Evolutionary conservation across 2,113 vertebrate genomes (phyloP).

Genomic region (Natator depressus): DNA sequence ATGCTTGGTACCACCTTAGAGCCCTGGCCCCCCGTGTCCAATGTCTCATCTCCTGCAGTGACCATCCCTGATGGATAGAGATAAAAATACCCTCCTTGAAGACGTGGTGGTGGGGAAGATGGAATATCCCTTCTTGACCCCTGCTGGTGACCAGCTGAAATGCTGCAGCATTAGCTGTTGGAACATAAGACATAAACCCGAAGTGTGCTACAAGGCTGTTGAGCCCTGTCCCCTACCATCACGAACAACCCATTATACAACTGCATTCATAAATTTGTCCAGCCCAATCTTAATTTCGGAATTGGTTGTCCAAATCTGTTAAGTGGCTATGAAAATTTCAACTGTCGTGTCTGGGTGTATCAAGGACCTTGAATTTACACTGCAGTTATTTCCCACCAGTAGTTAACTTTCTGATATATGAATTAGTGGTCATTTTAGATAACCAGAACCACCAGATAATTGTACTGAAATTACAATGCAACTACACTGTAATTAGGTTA

Average conservation of each 20-base stretch:
- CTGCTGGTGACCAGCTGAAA: not conserved
- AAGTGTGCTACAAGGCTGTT: not conserved
- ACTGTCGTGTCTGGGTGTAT: not conserved
- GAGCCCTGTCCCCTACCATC: not conserved
- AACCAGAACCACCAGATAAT: not conserved
- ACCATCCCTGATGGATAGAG: not conserved
- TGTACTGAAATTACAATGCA: not conserved
- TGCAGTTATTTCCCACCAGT: not conserved
- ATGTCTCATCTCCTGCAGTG: not conserved
- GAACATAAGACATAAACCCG: not conserved
- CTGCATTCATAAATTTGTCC: not conserved
- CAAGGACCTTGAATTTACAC: not conserved
- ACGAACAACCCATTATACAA: not conserved
- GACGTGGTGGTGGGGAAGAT: not conserved
- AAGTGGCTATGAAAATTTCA: not conserved
- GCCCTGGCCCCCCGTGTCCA: not conserved
- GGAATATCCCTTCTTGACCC: not conserved
- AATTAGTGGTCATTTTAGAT: not conserved
- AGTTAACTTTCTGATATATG: not conserved
- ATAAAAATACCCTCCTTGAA: not conserved
- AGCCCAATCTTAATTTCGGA: not conserved
- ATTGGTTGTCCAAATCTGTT: not conserved
- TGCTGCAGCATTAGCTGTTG: not conserved
- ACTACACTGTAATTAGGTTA: not conserved
- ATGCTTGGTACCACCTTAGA: not conserved